These are phyloP conservation scores for Tenualosa ilisha DNA, from an alignment of 2,797 vertebrate species.

Conservation along the genomic window DNA sequence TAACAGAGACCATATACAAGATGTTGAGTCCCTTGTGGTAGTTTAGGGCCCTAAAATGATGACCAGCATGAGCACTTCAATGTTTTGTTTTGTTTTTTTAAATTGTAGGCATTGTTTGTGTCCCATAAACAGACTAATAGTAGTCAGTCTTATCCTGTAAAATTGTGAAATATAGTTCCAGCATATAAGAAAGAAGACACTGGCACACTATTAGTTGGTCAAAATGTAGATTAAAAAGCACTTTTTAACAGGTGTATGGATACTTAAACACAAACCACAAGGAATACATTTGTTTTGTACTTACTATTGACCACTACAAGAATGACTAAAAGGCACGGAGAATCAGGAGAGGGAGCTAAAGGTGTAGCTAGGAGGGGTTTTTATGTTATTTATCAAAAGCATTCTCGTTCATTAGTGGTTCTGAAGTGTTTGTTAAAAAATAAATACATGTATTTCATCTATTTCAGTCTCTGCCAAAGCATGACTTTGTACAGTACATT, in stretches of 20 bases:
- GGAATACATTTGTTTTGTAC: not conserved
- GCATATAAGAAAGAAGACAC: not conserved
- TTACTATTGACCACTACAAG: not conserved
- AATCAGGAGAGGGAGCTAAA: not conserved
- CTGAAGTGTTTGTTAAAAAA: not conserved
- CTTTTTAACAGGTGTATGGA: not conserved
- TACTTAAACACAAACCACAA: not conserved
- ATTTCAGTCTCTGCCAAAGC: not conserved
- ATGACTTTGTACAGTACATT: not conserved
- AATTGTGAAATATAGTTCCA: not conserved
- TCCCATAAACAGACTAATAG: not conserved
- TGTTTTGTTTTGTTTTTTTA: not conserved
- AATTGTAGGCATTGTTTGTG: not conserved
- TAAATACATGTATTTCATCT: not conserved
- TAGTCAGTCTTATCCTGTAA: not conserved
- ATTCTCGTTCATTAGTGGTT: not conserved
- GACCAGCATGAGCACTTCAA: not conserved
- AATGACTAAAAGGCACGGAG: not conserved
- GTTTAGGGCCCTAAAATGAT: not conserved
- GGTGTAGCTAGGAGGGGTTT: not conserved
- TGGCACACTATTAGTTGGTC: not conserved
- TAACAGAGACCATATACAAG: not conserved
- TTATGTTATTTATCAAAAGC: not conserved
- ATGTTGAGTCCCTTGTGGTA: not conserved
- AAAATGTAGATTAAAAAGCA: slow-evolving; percentile 7